Evolutionary conservation across 1,140 invertebrate genomes (phyloP).

Genomic region (Bombus picipes): DNA sequence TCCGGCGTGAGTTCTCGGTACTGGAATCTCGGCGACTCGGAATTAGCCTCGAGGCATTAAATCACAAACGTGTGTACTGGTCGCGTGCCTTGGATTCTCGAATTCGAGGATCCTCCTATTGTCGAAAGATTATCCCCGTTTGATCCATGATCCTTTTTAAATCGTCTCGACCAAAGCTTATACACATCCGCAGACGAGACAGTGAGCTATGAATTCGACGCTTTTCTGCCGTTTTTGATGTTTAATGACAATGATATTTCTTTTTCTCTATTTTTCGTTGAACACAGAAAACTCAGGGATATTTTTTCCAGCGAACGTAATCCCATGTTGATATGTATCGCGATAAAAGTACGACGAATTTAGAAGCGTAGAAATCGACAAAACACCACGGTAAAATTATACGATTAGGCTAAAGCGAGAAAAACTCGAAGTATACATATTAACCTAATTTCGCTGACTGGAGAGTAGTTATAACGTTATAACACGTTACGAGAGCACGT

Average conservation of each 20-base stretch:
- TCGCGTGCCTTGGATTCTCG: constrained; percentile 44
- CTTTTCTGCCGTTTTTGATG: background rate
- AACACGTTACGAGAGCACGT: background rate
- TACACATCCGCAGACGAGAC: background rate
- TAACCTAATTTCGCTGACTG: background rate
- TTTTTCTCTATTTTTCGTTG: background rate
- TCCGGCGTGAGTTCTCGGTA: constrained; percentile 52
- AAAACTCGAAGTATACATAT: background rate
- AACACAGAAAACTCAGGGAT: background rate
- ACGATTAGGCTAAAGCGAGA: background rate
- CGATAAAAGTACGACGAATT: background rate
- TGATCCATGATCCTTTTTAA: background rate
- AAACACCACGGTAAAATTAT: background rate
- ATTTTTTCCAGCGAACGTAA: background rate
- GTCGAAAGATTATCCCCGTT: background rate
- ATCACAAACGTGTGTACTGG: constrained; percentile 59
- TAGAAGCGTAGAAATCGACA: background rate
- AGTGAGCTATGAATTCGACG: background rate
- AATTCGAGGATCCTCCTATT: background rate
- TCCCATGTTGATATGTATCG: background rate
- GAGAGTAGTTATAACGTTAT: background rate
- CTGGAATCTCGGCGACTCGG: constrained; percentile 64
- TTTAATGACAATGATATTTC: background rate
- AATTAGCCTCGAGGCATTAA: constrained; percentile 63
- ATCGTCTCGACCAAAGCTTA: no score